Evolutionary conservation across 2,113 vertebrate species (phyloP), one percentile per base, ranked within the genome.

Genomic region (Seriola rivoliana): DNA sequence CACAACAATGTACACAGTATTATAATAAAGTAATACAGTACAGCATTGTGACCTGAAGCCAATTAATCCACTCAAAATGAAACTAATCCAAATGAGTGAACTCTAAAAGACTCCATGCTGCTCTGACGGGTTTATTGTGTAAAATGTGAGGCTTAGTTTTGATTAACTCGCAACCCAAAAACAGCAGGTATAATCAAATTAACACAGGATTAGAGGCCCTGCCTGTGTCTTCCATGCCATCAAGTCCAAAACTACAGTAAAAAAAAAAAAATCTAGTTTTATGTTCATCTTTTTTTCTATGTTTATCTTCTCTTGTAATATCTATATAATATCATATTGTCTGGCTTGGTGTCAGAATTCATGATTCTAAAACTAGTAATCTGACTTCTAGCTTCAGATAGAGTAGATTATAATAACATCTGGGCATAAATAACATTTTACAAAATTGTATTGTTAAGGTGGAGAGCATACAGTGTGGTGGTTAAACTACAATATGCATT

Each of bases 171-270:
- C 21, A 38, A 36, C 50, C 34, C 48, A 19, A 17, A 84, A 74
- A 25, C 58, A 50, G 78, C 64, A 73, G 19, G 63, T 12, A 34
- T 8, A 64, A 81, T 70, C 36, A 46, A 75, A 75, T 79, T 66
- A 71, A 62, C n/a, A 55, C 42, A 72, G 63, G 23, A 78, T 78
- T 72, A 80, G 9, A 74, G 50, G 1, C 60, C 38, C 50, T 71
- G 65, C 19, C 19, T 6, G 32, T 23, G 34, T 6, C 32, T 64
- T 19, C 36, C 55, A 63, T 25, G 3, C 1, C 9, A 48, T 36
- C 23, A 48, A 23, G 6, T 59, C 38, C 19, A 57, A 34, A 29
- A 78, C 32, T 42, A 57, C 17, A 12, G 36, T 40, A 40, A 63
- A 48, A 17, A 17, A 48, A n/a, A n/a, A 44, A 29, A 29, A 29